Percentiles rank a stretch among this genome's conserved stretches.
phyloP scores from a whole-genome alignment of 2,888 invertebrate species.

The Cephonodes hylas region DNA sequence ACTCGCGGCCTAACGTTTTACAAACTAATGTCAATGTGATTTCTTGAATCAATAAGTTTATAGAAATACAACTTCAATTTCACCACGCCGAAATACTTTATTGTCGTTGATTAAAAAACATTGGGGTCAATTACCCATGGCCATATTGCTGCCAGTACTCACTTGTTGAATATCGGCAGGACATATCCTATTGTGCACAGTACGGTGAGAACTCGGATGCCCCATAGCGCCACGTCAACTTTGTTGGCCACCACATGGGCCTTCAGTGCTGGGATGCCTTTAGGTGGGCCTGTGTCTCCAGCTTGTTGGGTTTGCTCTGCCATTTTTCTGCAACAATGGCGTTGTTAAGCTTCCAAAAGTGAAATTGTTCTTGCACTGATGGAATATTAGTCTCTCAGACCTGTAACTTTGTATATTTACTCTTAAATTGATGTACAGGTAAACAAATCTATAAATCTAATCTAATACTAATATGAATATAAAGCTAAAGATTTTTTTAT shows the following conservation, averaged over 20 bases:
- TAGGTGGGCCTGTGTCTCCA: slow-evolving; percentile 70
- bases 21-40: too few species aligned
- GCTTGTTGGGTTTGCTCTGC: slow-evolving; percentile 59
- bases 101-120: not conserved
- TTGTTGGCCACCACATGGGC: slow-evolving; percentile 90
- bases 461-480: too few species aligned
- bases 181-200: slow-evolving; percentile 92
- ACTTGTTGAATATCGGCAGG: slow-evolving; percentile 92
- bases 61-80: not conserved
- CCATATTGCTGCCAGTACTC: slow-evolving; percentile 46
- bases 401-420: too few species aligned
- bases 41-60: too few species aligned
- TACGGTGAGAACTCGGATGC: slow-evolving; percentile 91
- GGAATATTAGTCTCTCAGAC: too few species aligned
- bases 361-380: too few species aligned
- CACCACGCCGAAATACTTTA: not conserved
- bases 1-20: too few species aligned
- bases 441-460: too few species aligned
- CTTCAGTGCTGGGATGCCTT: slow-evolving; percentile 84
- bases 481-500: too few species aligned
- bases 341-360: too few species aligned
- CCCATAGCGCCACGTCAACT: slow-evolving; percentile 93
- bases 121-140: not conserved
- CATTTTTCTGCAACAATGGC: slow-evolving; percentile 49
- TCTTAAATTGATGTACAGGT: too few species aligned